phyloP scores from a whole-genome alignment of 2,888 invertebrate species.

The Zygogramma bicolorata region DNA sequence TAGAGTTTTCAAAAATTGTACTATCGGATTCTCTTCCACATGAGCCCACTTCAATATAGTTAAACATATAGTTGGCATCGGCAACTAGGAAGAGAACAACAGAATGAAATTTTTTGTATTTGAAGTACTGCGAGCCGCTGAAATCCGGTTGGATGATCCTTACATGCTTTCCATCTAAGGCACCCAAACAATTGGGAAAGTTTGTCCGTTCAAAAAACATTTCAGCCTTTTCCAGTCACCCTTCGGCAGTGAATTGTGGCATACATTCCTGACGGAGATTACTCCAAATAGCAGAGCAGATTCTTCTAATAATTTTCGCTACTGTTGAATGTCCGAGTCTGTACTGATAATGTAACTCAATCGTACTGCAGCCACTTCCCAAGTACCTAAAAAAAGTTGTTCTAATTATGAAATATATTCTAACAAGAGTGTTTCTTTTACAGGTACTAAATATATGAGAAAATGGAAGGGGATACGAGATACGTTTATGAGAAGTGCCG shows the following conservation, averaged over 20 bases:
- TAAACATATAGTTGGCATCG: constrained; percentile 1
- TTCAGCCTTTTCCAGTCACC: background rate
- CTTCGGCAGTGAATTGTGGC: background rate
- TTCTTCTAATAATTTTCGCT: background rate
- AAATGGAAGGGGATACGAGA: constrained; percentile 13
- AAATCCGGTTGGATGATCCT: background rate
- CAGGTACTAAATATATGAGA: background rate
- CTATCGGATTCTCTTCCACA: constrained; percentile 1
- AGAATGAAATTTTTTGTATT: background rate
- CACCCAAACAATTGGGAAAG: background rate
- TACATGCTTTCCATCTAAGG: constrained; percentile 8
- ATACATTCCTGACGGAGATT: background rate
- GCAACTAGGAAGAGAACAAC: background rate
- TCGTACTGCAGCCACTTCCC: constrained; percentile 11
- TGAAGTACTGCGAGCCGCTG: constrained; percentile 1
- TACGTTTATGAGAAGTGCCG: background rate
- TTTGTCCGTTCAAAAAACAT: background rate
- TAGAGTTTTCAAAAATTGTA: background rate
- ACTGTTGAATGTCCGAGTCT: constrained; percentile 7
- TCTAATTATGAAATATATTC: background rate
- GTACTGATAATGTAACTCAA: constrained; percentile 13
- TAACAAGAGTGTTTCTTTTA: background rate
- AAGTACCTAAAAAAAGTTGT: constrained; percentile 9
- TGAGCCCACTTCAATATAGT: constrained; percentile 3
- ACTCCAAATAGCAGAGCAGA: constrained; percentile 9